Base-by-base conservation (phyloP, 2,888 invertebrate species). In the Pyrocoelia pectoralis region DNA sequence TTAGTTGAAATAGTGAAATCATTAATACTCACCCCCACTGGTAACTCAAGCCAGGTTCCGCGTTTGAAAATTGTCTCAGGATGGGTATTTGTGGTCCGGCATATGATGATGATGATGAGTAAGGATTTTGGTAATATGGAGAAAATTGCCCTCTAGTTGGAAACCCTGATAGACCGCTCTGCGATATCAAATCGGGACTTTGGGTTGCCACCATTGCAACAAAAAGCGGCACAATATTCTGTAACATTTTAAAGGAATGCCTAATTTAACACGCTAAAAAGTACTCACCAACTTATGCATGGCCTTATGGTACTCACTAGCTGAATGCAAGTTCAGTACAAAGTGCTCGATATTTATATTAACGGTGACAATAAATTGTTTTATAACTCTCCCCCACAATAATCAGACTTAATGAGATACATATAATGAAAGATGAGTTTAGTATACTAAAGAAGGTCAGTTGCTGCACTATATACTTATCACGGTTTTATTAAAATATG, bases 241-340 rank as follows among this genome's bases (percentile, higher is more conserved):
- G 13, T 6, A 43, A 43, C 1, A 15, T 43, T 43, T 43, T n/a
- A n/a, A n/a, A n/a, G n/a, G n/a, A n/a, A n/a, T n/a, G n/a, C n/a
- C n/a, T n/a, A n/a, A n/a, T n/a, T n/a, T n/a, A n/a, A n/a, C 24
- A 24, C 24, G 3, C 6, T 24, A 6, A 5, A 24, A 24, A 6
- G 24, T 24, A 13, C 46, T 46, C 17, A 46, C 46, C 18, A 46
- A 46, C 18, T 46, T 46, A 46, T 46, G 4, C 46, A 46, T 46
- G 1, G 8, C 4, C 10, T 1, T 10, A 15, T 43, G n/a, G n/a
- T 8, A 43, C 2, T 12, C 14, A 43, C 13, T 12, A 15, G 4
- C 4, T 43, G 3, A 43, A 15, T 43, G 15, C 6, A 13, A 15
- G 8, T 43, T 17, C n/a, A 17, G 14, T 46, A 10, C 15, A n/a